A percentile compares a stretch with the other conserved stretches of the same genome.
phyloP scores from a whole-genome alignment of 1,140 invertebrate species.

The Leptinotarsa undecemlineata region DNA sequence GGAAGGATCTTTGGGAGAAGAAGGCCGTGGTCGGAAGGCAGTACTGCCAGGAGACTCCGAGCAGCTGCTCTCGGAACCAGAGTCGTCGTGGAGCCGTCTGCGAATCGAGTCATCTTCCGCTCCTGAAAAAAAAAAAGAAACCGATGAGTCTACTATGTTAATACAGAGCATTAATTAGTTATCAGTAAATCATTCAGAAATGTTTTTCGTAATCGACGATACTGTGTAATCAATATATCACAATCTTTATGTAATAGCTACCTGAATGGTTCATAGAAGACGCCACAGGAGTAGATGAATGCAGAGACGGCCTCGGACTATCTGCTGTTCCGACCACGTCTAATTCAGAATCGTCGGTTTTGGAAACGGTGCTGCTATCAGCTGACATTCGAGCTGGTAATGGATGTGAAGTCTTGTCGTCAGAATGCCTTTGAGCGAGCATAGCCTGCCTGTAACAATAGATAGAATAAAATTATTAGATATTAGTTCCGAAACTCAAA shows the following conservation, averaged over 20 bases:
- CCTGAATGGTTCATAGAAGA: conserved; percentile 50
- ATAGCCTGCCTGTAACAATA: conserved; percentile 76
- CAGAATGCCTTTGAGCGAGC: conserved; percentile 68
- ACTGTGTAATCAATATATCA: too few relatives aligned
- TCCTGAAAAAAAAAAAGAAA: conserved; percentile 42
- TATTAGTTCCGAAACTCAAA: conserved; percentile 21
- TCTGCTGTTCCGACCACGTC: conserved; percentile 84
- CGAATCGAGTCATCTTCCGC: conserved; percentile 57
- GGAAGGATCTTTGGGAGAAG: conserved; percentile 58
- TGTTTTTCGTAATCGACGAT: too few relatives aligned
- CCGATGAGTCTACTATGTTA: not conserved
- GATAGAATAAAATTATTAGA: conserved; percentile 41
- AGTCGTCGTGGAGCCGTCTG: conserved; percentile 63
- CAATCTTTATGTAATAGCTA: conserved; percentile 27
- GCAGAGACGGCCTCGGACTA: conserved; percentile 65
- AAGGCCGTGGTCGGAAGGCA: conserved; percentile 62
- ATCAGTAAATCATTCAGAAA: too few relatives aligned
- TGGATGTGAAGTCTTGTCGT: conserved; percentile 57
- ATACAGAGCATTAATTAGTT: too few relatives aligned
- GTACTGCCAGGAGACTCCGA: conserved; percentile 64
- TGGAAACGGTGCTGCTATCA: conserved; percentile 57
- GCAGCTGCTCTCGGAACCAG: conserved; percentile 69
- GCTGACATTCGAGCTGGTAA: conserved; percentile 54
- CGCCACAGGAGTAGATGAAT: conserved; percentile 46
- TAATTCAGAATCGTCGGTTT: conserved; percentile 82